Percentiles rank a stretch among this genome's conserved stretches.
These are phyloP conservation scores for Sporophila hypoxantha DNA, from an alignment of 2,113 vertebrate genomes.

Conservation along the genomic window DNA sequence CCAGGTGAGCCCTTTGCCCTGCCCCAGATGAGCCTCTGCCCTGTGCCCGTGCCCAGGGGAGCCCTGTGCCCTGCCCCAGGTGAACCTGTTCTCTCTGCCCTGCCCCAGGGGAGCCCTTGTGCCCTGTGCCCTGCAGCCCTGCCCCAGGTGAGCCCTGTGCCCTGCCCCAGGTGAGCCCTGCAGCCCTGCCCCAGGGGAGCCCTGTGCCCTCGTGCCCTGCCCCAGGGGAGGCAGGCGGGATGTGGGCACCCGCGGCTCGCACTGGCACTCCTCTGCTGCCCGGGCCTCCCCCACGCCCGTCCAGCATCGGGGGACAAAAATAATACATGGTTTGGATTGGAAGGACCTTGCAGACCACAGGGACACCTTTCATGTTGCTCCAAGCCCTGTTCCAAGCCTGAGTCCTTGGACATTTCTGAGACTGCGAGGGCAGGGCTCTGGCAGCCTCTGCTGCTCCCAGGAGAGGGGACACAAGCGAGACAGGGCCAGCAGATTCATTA, in stretches of 20 bases:
- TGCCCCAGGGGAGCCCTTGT: too few relatives aligned
- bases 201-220: too few relatives aligned
- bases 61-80: too few relatives aligned
- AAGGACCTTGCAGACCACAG: background rate
- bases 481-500: background rate
- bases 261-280: background rate
- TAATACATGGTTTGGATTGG: accelerated
- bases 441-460: accelerated
- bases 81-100: background rate
- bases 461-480: background rate
- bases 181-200: background rate
- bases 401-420: background rate
- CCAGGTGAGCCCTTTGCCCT: too few relatives aligned
- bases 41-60: too few relatives aligned
- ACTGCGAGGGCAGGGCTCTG: background rate
- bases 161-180: too few relatives aligned
- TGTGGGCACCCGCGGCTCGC: background rate
- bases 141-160: too few relatives aligned
- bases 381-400: too few relatives aligned
- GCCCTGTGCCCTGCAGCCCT: too few relatives aligned
- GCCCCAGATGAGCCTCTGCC: too few relatives aligned
- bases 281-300: accelerated
- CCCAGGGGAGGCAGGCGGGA: background rate
- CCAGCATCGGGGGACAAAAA: background rate
- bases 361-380: background rate